Evolutionary conservation across 1,140 invertebrate species (phyloP), one percentile per base, ranked within the genome.

Genomic region (Berghia stephanieae): DNA sequence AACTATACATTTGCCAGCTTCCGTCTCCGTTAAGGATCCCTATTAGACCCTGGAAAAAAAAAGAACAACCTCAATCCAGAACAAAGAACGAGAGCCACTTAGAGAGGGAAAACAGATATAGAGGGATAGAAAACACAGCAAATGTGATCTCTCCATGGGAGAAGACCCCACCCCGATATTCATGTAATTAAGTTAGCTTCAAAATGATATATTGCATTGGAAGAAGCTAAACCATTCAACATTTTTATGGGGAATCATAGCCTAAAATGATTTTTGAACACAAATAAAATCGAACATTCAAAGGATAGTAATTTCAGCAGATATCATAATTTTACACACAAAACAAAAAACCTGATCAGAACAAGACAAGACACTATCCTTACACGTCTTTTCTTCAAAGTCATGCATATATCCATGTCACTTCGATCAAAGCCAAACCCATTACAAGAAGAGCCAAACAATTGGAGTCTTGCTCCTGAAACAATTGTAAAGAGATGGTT

Each of bases 381-480:
- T 24, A 76, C 73, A 46, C 60, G 72, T 52, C 60, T 76, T 27
- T 66, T 42, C 27, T 83, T 82, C 83, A 93, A 92, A 8, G 91
- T 92, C 69, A 93, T 82, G 83, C 92, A 93, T 49, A 93, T 91
- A 83, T 93, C 93, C 38, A 93, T 85, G 86, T 93, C 93, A 82
- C 92, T 92, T 16, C 88, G 83, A 43, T 84, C 83, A 79, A 92
- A 91, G 3, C 92, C 92, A 89, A 93, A 93, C 5, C 93, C 92
- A 90, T 93, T 93, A 76, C 87, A 88, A 0, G 92, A 92, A 2
- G 93, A 93, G 2, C 93, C 93, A 90, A 93, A 93, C 69, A 92
- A 80, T 34, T 77, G 44, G 0, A 93, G 81, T 18, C 85, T 80
- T 13, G 91, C 90, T 80, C 90, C 89, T 84, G 84, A 76, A 40